Evolutionary conservation across 1,140 invertebrate genomes (phyloP).

Genomic region (Diorhabda carinulata): DNA sequence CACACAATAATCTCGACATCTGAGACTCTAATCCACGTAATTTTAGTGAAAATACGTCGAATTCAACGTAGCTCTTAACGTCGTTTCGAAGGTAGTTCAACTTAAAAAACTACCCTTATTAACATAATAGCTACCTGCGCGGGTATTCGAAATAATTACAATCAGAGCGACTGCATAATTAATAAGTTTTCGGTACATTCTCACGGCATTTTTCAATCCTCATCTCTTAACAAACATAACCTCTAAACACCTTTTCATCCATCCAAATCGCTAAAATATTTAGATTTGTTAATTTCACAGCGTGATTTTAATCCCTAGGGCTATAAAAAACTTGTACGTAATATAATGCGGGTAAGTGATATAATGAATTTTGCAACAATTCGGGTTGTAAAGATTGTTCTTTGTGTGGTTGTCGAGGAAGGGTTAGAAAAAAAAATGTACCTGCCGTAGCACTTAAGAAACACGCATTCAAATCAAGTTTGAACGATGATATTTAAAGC

Average conservation of each 20-base stretch:
- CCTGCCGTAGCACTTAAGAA: background rate
- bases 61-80: no score
- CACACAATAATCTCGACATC: no score
- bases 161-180: constrained; percentile 4
- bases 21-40: no score
- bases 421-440: constrained; percentile 25
- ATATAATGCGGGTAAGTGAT: constrained; percentile 23
- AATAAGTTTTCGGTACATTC: constrained; percentile 8
- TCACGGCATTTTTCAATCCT: background rate
- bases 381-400: background rate
- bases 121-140: no score
- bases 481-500: no score
- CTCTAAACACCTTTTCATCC: constrained; percentile 10
- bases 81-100: no score
- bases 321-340: constrained; percentile 5
- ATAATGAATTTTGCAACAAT: constrained; percentile 20
- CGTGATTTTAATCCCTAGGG: constrained; percentile 20
- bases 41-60: no score
- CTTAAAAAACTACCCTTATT: no score
- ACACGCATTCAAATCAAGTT: no score
- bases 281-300: constrained; percentile 33
- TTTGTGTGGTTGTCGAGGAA: constrained; percentile 24
- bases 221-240: background rate
- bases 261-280: constrained; percentile 24
- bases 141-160: constrained; percentile 4